A percentile compares a stretch with the other conserved stretches of the same genome.
Evolutionary conservation across 64 coral and sea anemone genomes (phyloP).

Genomic region (Stichodactyla helianthus): DNA sequence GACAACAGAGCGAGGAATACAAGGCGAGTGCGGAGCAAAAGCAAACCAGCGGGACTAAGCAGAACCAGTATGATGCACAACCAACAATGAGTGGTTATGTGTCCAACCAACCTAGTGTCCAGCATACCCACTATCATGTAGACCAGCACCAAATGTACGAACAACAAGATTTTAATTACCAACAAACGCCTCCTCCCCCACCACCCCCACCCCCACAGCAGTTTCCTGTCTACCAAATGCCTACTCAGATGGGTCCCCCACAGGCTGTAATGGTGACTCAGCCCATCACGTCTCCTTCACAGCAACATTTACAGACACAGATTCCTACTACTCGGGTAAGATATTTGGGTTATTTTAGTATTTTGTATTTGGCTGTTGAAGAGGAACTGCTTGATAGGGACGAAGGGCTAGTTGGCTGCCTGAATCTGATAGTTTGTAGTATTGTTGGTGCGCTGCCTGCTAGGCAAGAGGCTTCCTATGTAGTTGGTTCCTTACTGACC

Average conservation of each 20-base stretch:
- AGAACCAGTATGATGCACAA: background rate
- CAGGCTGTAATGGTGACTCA: conserved; percentile 22
- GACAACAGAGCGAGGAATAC: conserved; percentile 1
- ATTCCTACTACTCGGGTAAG: conserved; percentile 34
- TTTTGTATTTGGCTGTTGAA: too few relatives aligned
- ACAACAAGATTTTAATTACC: conserved; percentile 59
- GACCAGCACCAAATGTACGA: conserved; percentile 39
- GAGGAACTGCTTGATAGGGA: too few relatives aligned
- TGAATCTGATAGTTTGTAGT: too few relatives aligned
- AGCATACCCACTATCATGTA: conserved; percentile 37
- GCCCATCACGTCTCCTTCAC: conserved; percentile 10
- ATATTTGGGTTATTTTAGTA: background rate
- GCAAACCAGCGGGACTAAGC: background rate
- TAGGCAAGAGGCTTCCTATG: too few relatives aligned
- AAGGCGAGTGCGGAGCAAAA: background rate
- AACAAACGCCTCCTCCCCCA: conserved; percentile 41
- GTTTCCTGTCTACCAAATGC: conserved; percentile 54
- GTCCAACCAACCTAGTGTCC: background rate
- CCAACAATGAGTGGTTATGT: background rate
- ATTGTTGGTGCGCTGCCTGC: too few relatives aligned
- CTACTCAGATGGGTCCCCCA: conserved; percentile 13
- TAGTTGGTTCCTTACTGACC: too few relatives aligned
- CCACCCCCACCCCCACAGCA: conserved; percentile 36
- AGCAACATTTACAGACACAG: conserved; percentile 29
- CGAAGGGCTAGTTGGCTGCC: too few relatives aligned